Base-by-base conservation (phyloP, 2,113 vertebrate genomes). In the Cololabis saira region DNA sequence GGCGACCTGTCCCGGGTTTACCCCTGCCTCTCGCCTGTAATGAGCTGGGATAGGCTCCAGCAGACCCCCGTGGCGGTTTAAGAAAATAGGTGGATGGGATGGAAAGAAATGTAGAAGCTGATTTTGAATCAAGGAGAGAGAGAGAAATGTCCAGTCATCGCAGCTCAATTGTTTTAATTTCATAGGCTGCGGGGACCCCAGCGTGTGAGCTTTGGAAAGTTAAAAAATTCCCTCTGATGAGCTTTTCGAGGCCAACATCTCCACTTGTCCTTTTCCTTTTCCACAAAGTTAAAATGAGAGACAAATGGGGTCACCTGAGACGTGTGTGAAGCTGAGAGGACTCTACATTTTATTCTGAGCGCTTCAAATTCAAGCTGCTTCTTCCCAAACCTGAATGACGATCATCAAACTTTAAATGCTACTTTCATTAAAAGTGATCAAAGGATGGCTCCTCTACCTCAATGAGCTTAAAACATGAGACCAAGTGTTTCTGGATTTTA, bases 331-430 rank as follows among this genome's bases (percentile, higher is more conserved):
- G 15, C 22, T 42, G 37, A 24, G 3, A 49, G 12, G 1, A 18
- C 44, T 19, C 16, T 15, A 50, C 15, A 30, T 3, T 30, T 30
- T 51, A 21, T 64, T 19, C 3, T 18, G 45, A 43, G 21, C 16
- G 12, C n/a, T n/a, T 18, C 50, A 8, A 22, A 4, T 27, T 54
- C 21, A n/a, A 21, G 54, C 24, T 10, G 64, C 68, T 24, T 52
- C 43, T 11, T 19, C 12, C 30, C 12, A 14, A 15, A 50, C 40
- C 18, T 54, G 68, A 82, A 68, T 61, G n/a, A 51, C 67, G 75
- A 83, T 61, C 50, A 67, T 67, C n/a, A 43, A 72, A 75, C 67
- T 61, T 53, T 14, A 43, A 49, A 68, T 77, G 71, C 60, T 54
- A n/a, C n/a, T n/a, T n/a, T n/a, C n/a, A n/a, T n/a, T 61, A 15